Base-by-base conservation (phyloP, 2,888 invertebrate genomes). In the Melitaea athalia region DNA sequence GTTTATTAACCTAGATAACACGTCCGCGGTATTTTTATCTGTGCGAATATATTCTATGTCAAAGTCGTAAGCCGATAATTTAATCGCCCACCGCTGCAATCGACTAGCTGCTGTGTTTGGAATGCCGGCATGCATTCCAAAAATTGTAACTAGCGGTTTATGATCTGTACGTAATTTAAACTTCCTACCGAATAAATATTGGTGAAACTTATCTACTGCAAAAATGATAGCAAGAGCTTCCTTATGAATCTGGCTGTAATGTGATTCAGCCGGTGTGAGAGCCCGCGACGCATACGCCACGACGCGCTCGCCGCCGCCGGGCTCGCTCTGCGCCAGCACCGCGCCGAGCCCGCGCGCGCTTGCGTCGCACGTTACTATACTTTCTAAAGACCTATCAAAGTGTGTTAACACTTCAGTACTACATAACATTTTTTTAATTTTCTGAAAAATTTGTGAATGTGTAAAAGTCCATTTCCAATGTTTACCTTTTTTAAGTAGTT, bases 31-130 rank as follows among this genome's bases (percentile, higher is more conserved):
- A 12, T 45, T 45, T 11, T 45, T 45, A 45, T 45, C 45, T 12
- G 45, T 45, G 45, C 12, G 5, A 5, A 47, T 14, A n/a, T n/a
- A 47, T 47, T 47, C 47, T 5, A 47, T 47, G 5, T 47, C 47
- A 14, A 14, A 47, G 2, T 47, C 47, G 14, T 47, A 47, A 14
- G 14, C 47, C 12, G 5, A 14, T 47, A 47, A 47, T n/a, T 14
- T 14, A 47, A 47, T 64, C 5, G 74, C 74, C 70, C 71, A 77
- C 14, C 74, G 50, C 57, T 73, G 76, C 11, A 75, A 42, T 5
- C 75, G 59, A 15, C 63, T 0, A 12, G 76, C 72, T 0, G 71
- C 66, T 55, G 47, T 74, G 5, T 14, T 64, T 4, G 76, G 72
- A 31, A 74, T 65, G 3, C 73, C 71, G 0, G 49, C 10, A 6